Base-by-base conservation (phyloP, 2,888 invertebrate genomes). In the Trissoscelio sp. region DNA sequence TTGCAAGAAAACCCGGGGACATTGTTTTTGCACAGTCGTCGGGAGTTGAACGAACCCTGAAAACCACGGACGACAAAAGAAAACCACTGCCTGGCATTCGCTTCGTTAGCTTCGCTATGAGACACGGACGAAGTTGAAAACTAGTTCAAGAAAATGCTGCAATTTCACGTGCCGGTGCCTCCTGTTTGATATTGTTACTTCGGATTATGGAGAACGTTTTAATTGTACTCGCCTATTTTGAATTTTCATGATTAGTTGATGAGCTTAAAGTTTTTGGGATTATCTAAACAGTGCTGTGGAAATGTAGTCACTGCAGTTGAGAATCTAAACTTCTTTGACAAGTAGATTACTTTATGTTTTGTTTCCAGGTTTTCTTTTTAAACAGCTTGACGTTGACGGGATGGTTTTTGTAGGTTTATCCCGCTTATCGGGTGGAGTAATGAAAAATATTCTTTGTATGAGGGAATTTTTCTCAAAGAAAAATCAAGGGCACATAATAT, bases 131-230 rank as follows among this genome's bases (percentile, higher is more conserved):
- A 62, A 77, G 60, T 58, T 48, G 42, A 31, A 77, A 67, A 77
- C 67, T 77, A 60, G 67, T 58, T 60, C 51, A 67, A 77, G 67
- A 64, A 77, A 77, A 67, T 60, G 51, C 51, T 34, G 48, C 64
- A 46, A 60, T 60, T 77, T 64, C 57, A 57, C 64, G 70, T 60
- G 24, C 58, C 46, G 16, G 34, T 58, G 58, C 44, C 14, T 57
- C 42, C n/a, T 24, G 16, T 69, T 57, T 69, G 57, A 57, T 48
- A 58, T 58, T 58, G 37, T 70, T 58, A 39, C 48, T 22, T 22
- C 18, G 37, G 48, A 46, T 58, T 70, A 58, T 37, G 18, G 20
- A 55, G 44, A 11, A 18, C 20, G 20, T 22, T 58, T 70, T 58
- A 58, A 70, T 58, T 57, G 31, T 46, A 9, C 31, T 24, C 22